Evolutionary conservation across 2,888 invertebrate genomes (phyloP), one percentile per base, ranked within the genome.

Genomic region (Heliconius cydno): DNA sequence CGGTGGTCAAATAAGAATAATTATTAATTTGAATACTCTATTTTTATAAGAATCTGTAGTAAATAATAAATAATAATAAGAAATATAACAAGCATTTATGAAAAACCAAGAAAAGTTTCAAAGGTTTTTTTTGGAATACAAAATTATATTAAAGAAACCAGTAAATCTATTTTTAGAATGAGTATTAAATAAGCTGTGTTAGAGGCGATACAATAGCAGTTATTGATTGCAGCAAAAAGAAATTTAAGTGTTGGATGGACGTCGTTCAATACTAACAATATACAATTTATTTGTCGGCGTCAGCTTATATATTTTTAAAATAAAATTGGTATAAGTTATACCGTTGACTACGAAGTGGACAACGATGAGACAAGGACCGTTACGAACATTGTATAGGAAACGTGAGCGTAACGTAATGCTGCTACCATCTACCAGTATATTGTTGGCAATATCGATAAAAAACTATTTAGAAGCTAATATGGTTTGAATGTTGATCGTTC

Each of bases 321-420:
- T 88, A 89, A 90, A 90, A 88, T 89, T 86, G 86, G 87, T 90
- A 89, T 90, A 88, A 88, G 87, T 86, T 86, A 89, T 90, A 90
- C 90, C 91, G 90, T 90, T 91, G 88, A 88, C 85, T 88, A 88
- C 88, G 87, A 86, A 88, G 86, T 89, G 89, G 89, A 86, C 86
- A 84, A 84, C 83, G 86, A 85, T 85, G 86, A 88, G 87, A 87
- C 84, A 83, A 80, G 83, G 85, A 91, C 92, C 92, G 92, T 92
- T 92, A 92, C 86, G 83, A 85, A 88, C 90, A 91, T 91, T 91
- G 91, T 91, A 88, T 87, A 87, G 87, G 82, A 88, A 87, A 90
- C 92, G 92, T 92, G 91, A 91, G 90, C 90, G 87, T 86, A 87
- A 86, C 88, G 87, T 88, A 86, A 89, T 88, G 86, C 87, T 85